Evolutionary conservation across 2,888 invertebrate genomes (phyloP).

Genomic region (Leucophora obtusa): DNA sequence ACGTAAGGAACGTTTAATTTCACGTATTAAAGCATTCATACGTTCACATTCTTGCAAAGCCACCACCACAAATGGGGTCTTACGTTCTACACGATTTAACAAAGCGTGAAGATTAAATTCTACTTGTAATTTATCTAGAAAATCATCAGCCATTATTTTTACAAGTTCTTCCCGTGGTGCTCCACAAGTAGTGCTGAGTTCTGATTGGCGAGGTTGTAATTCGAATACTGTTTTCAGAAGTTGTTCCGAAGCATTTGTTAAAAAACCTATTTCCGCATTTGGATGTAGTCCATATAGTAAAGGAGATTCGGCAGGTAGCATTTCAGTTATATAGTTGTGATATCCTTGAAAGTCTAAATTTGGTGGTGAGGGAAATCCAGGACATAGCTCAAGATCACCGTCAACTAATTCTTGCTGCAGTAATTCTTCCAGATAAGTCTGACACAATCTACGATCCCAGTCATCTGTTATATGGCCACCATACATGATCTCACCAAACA

Average conservation of each 20-base stretch:
- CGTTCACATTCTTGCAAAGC: slow-evolving; percentile 96
- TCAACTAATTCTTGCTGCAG: slow-evolving; percentile 92
- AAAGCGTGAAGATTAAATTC: slow-evolving; percentile 92
- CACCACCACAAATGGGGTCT: slow-evolving; percentile 95
- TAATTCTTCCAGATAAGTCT: slow-evolving; percentile 91
- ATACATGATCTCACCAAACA: slow-evolving; percentile 98
- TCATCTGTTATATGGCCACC: slow-evolving; percentile 98
- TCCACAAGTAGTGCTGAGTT: slow-evolving; percentile 79
- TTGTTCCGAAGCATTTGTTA: slow-evolving; percentile 91
- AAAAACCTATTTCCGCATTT: slow-evolving; percentile 96
- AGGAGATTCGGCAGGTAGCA: slow-evolving; percentile 92
- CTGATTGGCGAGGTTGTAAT: slow-evolving; percentile 91
- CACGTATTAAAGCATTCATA: slow-evolving; percentile 92
- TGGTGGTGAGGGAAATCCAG: slow-evolving; percentile 91
- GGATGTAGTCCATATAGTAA: slow-evolving; percentile 95
- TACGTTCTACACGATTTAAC: slow-evolving; percentile 91
- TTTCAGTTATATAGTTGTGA: slow-evolving; percentile 92
- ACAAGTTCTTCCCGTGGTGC: slow-evolving; percentile 89
- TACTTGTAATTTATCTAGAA: slow-evolving; percentile 92
- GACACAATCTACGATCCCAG: slow-evolving; percentile 94
- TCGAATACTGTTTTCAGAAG: slow-evolving; percentile 92
- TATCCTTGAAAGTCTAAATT: slow-evolving; percentile 93
- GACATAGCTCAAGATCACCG: slow-evolving; percentile 90
- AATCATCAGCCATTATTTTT: slow-evolving; percentile 89
- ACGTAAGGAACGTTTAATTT: slow-evolving; percentile 89